Conservation (phyloP, 2,888 invertebrate genomes). For the Meteorus colon region DNA sequence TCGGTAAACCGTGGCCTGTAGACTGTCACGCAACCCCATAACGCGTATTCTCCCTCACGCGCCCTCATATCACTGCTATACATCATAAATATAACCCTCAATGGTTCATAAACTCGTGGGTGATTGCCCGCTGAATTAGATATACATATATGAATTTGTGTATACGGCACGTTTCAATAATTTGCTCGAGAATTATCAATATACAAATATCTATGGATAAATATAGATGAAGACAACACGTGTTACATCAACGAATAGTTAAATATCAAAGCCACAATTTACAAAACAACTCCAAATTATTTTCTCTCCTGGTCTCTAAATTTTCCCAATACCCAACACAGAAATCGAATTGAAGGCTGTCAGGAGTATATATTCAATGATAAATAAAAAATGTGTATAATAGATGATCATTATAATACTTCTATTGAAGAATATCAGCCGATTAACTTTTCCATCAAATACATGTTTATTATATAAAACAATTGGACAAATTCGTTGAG, state of each 20-base stretch:
- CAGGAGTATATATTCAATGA: too few species aligned
- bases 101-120: slow-evolving; percentile 41
- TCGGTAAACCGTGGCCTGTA: slow-evolving; percentile 59
- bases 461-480: neutral
- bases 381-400: too few species aligned
- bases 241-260: neutral
- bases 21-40: slow-evolving; percentile 57
- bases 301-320: too few species aligned
- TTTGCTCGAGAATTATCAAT: slow-evolving; percentile 32
- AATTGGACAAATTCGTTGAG: neutral
- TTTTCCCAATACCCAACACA: too few species aligned
- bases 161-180: slow-evolving; percentile 24
- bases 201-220: neutral
- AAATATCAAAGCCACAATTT: neutral
- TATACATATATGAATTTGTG: slow-evolving; percentile 6
- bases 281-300: too few species aligned
- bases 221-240: neutral
- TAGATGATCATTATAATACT: too few species aligned
- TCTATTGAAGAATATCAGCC: too few species aligned
- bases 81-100: slow-evolving; percentile 40
- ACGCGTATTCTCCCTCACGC: slow-evolving; percentile 55
- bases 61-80: slow-evolving; percentile 24
- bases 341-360: too few species aligned
- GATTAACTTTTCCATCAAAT: neutral
- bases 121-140: slow-evolving; percentile 31